Percentiles rank a stretch among this genome's conserved stretches.
Evolutionary conservation across 2,797 vertebrate species (phyloP).

Genomic region (Coccyzus lansbergi): DNA sequence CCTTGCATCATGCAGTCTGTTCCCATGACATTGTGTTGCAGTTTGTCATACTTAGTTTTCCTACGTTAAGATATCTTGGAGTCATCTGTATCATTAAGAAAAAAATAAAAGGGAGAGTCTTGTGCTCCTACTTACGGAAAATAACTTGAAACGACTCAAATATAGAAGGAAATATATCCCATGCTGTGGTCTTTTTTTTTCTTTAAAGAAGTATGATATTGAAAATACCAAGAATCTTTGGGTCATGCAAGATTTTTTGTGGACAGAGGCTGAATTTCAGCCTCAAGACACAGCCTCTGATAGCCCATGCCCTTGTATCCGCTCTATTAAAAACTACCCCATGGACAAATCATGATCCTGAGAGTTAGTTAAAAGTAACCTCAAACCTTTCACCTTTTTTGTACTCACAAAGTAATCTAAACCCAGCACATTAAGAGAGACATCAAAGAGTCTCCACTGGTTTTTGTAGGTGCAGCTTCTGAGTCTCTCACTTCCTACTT

Average conservation of each 20-base stretch:
- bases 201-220: not conserved
- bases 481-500: slow-evolving; percentile 62
- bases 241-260: not conserved
- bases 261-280: slow-evolving; percentile 7
- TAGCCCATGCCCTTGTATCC: slow-evolving; percentile 58
- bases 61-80: not conserved
- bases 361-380: slow-evolving; percentile 75
- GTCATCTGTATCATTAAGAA: not conserved
- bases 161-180: not conserved
- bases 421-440: slow-evolving; percentile 74
- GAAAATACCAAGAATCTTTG: not conserved
- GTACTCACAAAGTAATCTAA: slow-evolving; percentile 76
- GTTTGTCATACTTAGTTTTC: not conserved
- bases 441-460: slow-evolving; percentile 75
- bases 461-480: slow-evolving; percentile 75
- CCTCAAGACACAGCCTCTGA: slow-evolving; percentile 42
- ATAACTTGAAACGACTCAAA: not conserved
- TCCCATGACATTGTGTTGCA: not conserved
- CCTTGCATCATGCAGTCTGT: not conserved
- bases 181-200: not conserved
- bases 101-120: not conserved
- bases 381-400: slow-evolving; percentile 73
- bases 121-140: not conserved
- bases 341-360: slow-evolving; percentile 71
- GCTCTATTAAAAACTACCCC: slow-evolving; percentile 71